phyloP scores from a whole-genome alignment of 2,888 invertebrate species.

The Coelopa pilipes region DNA sequence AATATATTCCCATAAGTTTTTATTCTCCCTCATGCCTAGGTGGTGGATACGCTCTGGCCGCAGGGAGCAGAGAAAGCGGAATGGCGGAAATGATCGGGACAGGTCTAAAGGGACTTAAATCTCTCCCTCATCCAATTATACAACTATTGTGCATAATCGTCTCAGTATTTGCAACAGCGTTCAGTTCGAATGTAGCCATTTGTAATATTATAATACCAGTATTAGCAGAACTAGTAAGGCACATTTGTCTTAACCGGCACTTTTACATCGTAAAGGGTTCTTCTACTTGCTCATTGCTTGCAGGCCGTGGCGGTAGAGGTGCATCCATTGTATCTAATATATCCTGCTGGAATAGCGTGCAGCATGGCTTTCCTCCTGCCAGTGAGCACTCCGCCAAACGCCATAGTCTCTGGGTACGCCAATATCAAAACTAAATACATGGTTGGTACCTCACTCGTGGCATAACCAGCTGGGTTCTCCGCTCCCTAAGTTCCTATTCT shows the following conservation, averaged over 20 bases:
- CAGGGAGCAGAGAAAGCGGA: conserved; percentile 82
- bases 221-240: conserved; percentile 78
- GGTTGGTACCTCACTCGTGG: conserved; percentile 64
- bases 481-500: too few relatives aligned
- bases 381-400: conserved; percentile 95
- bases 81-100: conserved; percentile 79
- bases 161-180: conserved; percentile 77
- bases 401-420: conserved; percentile 84
- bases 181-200: conserved; percentile 85
- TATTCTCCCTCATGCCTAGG: conserved; percentile 66
- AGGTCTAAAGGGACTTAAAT: conserved; percentile 73
- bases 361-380: conserved; percentile 92
- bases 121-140: conserved; percentile 70
- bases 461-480: not conserved
- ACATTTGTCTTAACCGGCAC: conserved; percentile 79
- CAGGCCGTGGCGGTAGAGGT: conserved; percentile 76
- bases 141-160: conserved; percentile 78
- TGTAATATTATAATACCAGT: conserved; percentile 86
- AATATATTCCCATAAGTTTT: not conserved
- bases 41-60: conserved; percentile 89
- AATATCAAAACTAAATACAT: conserved; percentile 80
- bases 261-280: not conserved
- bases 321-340: conserved; percentile 87
- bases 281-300: not conserved
- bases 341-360: conserved; percentile 86